A percentile compares a stretch with the other conserved stretches of the same genome.
These are phyloP conservation scores for Aphelenchoides besseyi DNA, from an alignment of 1,140 invertebrate genomes.

Conservation along the genomic window DNA sequence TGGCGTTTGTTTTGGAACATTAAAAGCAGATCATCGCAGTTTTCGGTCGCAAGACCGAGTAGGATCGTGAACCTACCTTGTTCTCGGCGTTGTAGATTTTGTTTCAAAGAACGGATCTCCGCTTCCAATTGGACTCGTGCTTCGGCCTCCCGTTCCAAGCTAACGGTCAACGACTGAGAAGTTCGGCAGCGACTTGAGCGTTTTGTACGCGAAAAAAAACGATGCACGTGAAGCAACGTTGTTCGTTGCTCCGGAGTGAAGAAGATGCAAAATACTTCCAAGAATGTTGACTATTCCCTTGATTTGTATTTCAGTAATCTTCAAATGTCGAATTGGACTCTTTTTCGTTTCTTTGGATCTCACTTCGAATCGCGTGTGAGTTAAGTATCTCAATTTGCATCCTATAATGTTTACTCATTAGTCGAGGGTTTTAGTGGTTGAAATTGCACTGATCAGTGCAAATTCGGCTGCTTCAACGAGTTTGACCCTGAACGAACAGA, in stretches of 20 bases:
- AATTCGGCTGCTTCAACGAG: background rate
- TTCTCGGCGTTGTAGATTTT: constrained; percentile 22
- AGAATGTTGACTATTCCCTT: constrained; percentile 80
- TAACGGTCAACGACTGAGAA: constrained; percentile 23
- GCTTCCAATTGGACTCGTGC: constrained; percentile 33
- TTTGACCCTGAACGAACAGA: background rate
- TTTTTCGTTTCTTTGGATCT: constrained; percentile 71
- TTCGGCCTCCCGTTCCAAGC: constrained; percentile 32
- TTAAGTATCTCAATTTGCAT: too few species aligned
- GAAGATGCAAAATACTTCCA: constrained; percentile 85
- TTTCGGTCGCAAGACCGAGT: too few species aligned
- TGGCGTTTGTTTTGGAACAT: background rate
- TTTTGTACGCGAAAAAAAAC: constrained; percentile 77
- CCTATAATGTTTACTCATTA: too few species aligned
- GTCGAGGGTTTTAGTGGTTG: too few species aligned
- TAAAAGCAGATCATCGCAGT: too few species aligned
- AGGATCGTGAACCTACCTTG: constrained; percentile 4
- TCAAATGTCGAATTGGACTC: constrained; percentile 75
- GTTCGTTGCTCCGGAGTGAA: constrained; percentile 70
- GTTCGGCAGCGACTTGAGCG: constrained; percentile 75
- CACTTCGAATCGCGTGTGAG: constrained; percentile 73
- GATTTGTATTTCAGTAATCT: constrained; percentile 74
- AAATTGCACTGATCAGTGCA: constrained; percentile 44
- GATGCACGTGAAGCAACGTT: constrained; percentile 69
- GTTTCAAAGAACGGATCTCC: constrained; percentile 31